Percentiles rank a stretch among this genome's conserved stretches.
Conservation (phyloP, 2,797 vertebrate genomes). For the Okamejei kenojei region DNA sequence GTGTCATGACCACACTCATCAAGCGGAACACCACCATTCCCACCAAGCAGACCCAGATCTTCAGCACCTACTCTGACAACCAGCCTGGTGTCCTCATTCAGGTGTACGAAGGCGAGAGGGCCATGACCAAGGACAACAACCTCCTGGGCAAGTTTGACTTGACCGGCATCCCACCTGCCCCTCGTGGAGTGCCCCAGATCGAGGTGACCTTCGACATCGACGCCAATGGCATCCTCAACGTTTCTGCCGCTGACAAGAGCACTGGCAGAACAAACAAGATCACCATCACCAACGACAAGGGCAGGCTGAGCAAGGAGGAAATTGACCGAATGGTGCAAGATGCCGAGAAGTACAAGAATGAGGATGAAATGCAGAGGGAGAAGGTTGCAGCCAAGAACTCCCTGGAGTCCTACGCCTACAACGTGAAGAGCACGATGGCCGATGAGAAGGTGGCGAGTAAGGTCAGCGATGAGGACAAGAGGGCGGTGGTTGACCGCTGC, state of each 20-base stretch:
- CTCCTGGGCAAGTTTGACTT: slow-evolving; percentile 38
- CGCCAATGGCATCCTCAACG: too few relatives aligned
- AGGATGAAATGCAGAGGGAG: slow-evolving; percentile 53
- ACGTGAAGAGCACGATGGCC: too few relatives aligned
- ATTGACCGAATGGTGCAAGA: slow-evolving; percentile 58
- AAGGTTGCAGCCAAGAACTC: slow-evolving; percentile 54
- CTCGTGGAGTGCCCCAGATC: slow-evolving; percentile 37
- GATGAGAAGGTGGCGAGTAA: background rate
- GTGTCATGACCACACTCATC: too few relatives aligned
- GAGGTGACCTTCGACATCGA: background rate
- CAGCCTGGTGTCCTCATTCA: too few relatives aligned
- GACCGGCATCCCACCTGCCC: slow-evolving; percentile 29
- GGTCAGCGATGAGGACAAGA: background rate
- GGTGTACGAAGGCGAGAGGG: too few relatives aligned
- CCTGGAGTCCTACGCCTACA: slow-evolving; percentile 47
- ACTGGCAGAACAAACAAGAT: slow-evolving; percentile 21
- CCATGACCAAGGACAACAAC: too few relatives aligned
- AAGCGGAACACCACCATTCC: slow-evolving; percentile 36
- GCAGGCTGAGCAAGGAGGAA: slow-evolving; percentile 57
- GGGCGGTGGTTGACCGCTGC: background rate
- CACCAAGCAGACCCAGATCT: slow-evolving; percentile 38
- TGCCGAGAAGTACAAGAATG: slow-evolving; percentile 52
- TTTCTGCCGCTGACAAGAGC: too few relatives aligned
- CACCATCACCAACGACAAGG: slow-evolving; percentile 43
- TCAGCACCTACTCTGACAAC: slow-evolving; percentile 34